These are phyloP conservation scores for Danio albolineatus DNA, from an alignment of 2,797 vertebrate genomes.

Conservation along the genomic window DNA sequence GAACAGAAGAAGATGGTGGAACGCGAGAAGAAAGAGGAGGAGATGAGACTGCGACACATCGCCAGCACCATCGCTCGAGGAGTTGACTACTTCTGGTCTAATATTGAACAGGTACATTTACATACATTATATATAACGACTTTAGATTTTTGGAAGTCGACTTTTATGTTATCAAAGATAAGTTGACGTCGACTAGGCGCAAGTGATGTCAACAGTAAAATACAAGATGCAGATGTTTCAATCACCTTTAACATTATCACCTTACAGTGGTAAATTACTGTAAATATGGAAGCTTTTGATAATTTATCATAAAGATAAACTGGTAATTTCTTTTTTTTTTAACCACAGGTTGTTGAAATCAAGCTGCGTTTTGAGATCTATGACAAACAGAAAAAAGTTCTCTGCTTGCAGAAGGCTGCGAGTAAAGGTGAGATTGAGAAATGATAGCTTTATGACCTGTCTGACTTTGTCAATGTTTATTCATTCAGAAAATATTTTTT, in stretches of 20 bases:
- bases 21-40: slow-evolving; percentile 83
- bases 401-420: slow-evolving; percentile 82
- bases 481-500: slow-evolving; percentile 16
- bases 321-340: background rate
- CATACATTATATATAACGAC: background rate
- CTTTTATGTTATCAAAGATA: too few relatives aligned
- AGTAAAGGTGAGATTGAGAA: slow-evolving; percentile 76
- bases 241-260: background rate
- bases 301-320: background rate
- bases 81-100: slow-evolving; percentile 94
- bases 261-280: background rate
- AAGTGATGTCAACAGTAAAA: too few relatives aligned
- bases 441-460: background rate
- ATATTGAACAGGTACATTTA: slow-evolving; percentile 89
- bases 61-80: slow-evolving; percentile 90
- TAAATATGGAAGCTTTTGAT: background rate
- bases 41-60: slow-evolving; percentile 86
- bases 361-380: slow-evolving; percentile 92
- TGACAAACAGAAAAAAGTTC: slow-evolving; percentile 87
- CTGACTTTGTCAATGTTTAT: background rate
- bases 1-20: slow-evolving; percentile 87
- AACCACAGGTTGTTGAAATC: slow-evolving; percentile 89
- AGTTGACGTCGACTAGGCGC: too few relatives aligned
- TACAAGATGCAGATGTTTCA: too few relatives aligned
- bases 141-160: too few relatives aligned